Base-by-base conservation (phyloP, 1,140 invertebrate species). In the Calephelis nemesis region DNA sequence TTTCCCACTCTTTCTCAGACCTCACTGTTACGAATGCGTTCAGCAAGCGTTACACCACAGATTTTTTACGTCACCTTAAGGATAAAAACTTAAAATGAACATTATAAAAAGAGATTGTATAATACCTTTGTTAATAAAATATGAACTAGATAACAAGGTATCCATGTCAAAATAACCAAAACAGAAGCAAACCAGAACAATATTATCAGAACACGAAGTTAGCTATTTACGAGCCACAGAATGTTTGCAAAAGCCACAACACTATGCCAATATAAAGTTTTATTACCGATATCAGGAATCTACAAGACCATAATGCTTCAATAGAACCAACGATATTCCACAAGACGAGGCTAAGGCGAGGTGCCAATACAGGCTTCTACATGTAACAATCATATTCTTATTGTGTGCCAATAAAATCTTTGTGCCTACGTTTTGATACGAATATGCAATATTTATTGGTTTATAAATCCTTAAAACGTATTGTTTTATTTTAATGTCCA, bases 231-330 rank as follows among this genome's bases (percentile, higher is more conserved):
- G 75, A 78, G 74, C 72, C 68, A 68, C 76, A 79, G 75, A 83
- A 79, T 72, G 76, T 70, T 76, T 71, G 74, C 74, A 68, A 72
- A 76, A 77, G 76, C 77, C 70, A 74, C 76, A 72, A 73, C 74
- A 71, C 72, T 76, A 77, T 68, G 70, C 72, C 78, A 81, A 82
- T 83, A 84, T 82, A 82, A 80, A 81, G 72, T 84, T 84, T 84
- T 84, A 84, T 83, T 83, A 73, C 76, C 71, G 70, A 77, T 81
- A 82, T 79, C 74, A 72, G 60, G 70, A 69, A 74, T 74, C 74
- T 76, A 77, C 74, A 81, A 76, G 76, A 70, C 75, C 73, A 74
- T 82, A 84, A 77, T 78, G 69, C 76, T 74, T 71, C 65, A 77
- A 82, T 73, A 73, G 68, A 67, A 72, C 68, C 70, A 58, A 72